phyloP scores from a whole-genome alignment of 2,113 vertebrate species.

The Catharus minimus region DNA sequence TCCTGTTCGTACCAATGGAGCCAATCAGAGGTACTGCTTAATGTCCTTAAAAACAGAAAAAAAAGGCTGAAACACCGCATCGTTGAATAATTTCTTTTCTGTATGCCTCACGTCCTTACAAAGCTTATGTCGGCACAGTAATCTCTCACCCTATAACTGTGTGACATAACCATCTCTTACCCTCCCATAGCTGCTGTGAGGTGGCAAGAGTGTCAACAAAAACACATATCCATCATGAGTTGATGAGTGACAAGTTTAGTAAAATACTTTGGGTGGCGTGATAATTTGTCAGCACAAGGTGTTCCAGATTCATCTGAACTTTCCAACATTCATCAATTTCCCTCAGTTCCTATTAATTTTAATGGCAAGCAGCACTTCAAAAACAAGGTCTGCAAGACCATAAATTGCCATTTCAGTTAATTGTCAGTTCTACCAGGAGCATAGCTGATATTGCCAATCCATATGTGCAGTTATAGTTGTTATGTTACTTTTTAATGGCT shows the following conservation, averaged over 20 bases:
- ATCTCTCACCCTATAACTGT: neutral
- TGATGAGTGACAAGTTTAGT: neutral
- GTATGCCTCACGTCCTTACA: neutral
- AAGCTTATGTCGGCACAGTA: neutral
- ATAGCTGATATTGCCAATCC: neutral
- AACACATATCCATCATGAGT: neutral
- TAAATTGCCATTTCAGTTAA: neutral
- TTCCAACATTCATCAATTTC: neutral
- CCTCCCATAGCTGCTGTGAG: neutral
- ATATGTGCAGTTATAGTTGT: neutral
- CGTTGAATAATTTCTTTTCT: neutral
- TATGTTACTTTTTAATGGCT: neutral
- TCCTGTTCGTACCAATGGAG: neutral
- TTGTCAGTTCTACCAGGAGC: neutral
- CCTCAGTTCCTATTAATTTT: neutral
- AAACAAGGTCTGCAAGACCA: neutral
- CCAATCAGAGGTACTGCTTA: neutral
- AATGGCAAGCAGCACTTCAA: neutral
- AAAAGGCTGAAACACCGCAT: neutral
- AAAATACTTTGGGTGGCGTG: neutral
- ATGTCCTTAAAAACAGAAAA: neutral
- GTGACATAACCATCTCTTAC: neutral
- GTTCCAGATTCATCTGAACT: neutral
- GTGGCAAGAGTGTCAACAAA: neutral
- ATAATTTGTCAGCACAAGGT: neutral